Base-by-base conservation (phyloP, 2,113 vertebrate species). In the Isichthys henryi region DNA sequence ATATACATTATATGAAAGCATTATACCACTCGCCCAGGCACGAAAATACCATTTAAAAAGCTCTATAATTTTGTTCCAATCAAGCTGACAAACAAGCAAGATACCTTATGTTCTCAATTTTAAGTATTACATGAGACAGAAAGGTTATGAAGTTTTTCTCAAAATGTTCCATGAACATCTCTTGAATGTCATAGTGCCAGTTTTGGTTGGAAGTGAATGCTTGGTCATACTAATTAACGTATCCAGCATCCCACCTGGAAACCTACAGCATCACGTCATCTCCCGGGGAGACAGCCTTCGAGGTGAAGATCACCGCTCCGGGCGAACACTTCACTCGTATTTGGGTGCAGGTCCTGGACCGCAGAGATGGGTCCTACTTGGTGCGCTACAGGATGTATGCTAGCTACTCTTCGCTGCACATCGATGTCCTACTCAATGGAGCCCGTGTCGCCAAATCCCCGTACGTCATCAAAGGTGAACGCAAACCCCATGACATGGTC, bases 321-420 rank as follows among this genome's bases (percentile, higher is more conserved):
- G 96, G 94, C 2, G 98, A 99, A 89, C 96, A 96, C 3, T 98
- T 98, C 93, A 97, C 97, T 90, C 96, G 98, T 89, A 96, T 99
- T 62, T 99, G 98, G 92, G 94, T 98, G 86, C 98, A 99, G 92
- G 95, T 98, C 88, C 95, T 99, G 93, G 98, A 99, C 92, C 96
- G 98, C 88, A 97, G 95, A 74, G 98, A 99, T 93, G 98, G 98
- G 2, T 99, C 98, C 7, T 99, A 99, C 91, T 95, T 99, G 17
- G 98, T 99, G 9, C 96, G 98, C 46, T 99, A 99, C 92, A 96
- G 97, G 93, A 97, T 99, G 98, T 99, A 99, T 3, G 97, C 97
- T 48, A 98, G 96, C 94, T 99, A 99, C 94, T 93, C 92, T n/a
- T 96, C 94, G 89, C 93, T 99, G 91, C 96, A 95, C 91, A 92